Conservation (phyloP, 1,140 invertebrate species). For the Drosophila micromelanica region DNA sequence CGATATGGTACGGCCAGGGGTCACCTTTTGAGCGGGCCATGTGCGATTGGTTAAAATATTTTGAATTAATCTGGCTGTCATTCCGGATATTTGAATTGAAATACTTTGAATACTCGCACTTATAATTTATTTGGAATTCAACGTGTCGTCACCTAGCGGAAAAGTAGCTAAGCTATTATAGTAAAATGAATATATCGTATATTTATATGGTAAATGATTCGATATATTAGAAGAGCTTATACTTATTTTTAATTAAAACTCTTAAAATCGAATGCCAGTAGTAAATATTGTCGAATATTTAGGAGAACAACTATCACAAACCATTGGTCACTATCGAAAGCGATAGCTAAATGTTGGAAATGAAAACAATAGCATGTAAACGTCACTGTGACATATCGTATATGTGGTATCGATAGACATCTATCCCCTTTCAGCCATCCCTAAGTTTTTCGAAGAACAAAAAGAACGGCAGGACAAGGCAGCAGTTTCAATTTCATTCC, state of each 20-base stretch:
- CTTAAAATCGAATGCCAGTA: not conserved
- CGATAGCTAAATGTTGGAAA: not conserved
- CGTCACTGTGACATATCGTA: not conserved
- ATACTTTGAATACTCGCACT: not conserved
- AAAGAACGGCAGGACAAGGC: conserved; percentile 63
- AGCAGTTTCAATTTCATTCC: conserved; percentile 72
- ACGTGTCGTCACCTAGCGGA: conserved; percentile 1
- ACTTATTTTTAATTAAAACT: not conserved
- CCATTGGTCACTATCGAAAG: not conserved
- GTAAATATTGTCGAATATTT: too few relatives aligned
- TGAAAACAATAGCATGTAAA: not conserved
- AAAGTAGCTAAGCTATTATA: not conserved
- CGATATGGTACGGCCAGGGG: conserved; percentile 73
- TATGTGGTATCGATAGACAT: not conserved
- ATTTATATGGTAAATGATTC: not conserved
- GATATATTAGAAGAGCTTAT: not conserved
- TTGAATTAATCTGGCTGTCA: conserved; percentile 5
- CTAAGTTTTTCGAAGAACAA: conserved; percentile 64
- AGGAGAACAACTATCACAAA: not conserved
- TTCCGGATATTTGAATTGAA: conserved; percentile 2
- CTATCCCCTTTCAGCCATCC: conserved; percentile 17
- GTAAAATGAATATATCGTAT: not conserved
- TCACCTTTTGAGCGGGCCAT: conserved; percentile 65
- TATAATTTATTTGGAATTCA: not conserved
- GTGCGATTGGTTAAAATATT: conserved; percentile 42